These are phyloP conservation scores for Sardinella longiceps DNA, from an alignment of 2,797 vertebrate genomes.

Conservation along the genomic window DNA sequence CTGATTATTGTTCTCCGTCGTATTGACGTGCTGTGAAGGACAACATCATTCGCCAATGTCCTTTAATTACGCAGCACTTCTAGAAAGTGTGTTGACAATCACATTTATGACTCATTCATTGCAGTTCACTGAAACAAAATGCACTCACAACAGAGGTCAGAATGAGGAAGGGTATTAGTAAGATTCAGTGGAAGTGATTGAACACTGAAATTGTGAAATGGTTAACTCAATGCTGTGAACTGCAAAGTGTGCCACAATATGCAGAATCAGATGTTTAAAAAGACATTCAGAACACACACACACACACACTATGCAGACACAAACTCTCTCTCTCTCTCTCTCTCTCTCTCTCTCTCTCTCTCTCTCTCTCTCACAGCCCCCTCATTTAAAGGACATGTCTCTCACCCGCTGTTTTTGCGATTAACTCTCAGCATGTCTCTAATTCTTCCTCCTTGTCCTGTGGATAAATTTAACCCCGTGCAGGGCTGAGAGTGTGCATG, in stretches of 20 bases:
- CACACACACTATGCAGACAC: no score
- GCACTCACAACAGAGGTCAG: neutral
- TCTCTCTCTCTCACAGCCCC: neutral
- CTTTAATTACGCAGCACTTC: neutral
- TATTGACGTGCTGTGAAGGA: neutral
- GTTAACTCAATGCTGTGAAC: no score
- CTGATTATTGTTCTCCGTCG: neutral
- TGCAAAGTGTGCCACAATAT: no score
- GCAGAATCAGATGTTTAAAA: no score
- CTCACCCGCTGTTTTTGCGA: neutral
- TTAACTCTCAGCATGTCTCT: no score
- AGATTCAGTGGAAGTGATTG: neutral
- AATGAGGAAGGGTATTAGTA: neutral
- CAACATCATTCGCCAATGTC: neutral
- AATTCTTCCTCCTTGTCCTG: no score
- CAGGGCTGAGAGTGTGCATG: no score
- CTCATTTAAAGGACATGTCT: no score
- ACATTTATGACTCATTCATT: neutral
- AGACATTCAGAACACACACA: no score
- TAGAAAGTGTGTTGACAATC: neutral
- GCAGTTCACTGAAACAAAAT: neutral
- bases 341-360: neutral
- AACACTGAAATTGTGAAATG: no score
- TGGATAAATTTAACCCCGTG: no score
- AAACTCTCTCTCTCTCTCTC: no score